These are phyloP conservation scores for Cliona cf. orientalis DNA, from an alignment of 37 sponge, comb jelly and placozoan species.

Conservation along the genomic window DNA sequence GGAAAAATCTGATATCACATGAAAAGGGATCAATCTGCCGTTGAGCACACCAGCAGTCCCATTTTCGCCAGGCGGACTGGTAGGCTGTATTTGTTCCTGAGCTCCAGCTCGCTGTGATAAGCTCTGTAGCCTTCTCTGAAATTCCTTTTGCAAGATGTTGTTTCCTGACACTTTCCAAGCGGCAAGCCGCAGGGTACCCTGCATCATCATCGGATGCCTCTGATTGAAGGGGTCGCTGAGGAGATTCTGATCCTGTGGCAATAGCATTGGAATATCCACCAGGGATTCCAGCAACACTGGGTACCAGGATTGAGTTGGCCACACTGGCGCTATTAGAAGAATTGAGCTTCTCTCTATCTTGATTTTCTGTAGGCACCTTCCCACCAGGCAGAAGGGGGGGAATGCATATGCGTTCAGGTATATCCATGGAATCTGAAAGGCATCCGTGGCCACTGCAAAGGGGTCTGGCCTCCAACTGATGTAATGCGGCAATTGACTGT, in stretches of 20 bases:
- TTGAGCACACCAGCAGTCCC: constrained; percentile 45
- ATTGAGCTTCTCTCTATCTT: constrained; percentile 5
- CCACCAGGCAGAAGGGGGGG: constrained; percentile 61
- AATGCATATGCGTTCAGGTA: constrained; percentile 44
- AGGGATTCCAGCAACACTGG: constrained; percentile 37
- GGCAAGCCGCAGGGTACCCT: constrained; percentile 33
- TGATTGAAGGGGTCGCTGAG: constrained; percentile 33
- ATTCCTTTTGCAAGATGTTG: neutral
- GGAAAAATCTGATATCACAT: constrained; percentile 15
- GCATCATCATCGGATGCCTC: neutral
- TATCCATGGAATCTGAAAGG: constrained; percentile 23
- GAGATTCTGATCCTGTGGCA: constrained; percentile 1
- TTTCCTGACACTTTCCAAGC: constrained; percentile 63
- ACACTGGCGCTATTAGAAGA: constrained; percentile 39
- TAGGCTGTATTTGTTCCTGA: constrained; percentile 39
- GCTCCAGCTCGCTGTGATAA: constrained; percentile 39
- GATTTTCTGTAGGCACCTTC: constrained; percentile 51
- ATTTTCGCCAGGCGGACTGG: constrained; percentile 42
- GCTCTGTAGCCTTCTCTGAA: constrained; percentile 30
- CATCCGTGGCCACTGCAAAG: constrained; percentile 45
- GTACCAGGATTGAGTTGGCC: constrained; percentile 53
- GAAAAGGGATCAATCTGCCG: constrained; percentile 44
- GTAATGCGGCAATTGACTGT: constrained; percentile 44
- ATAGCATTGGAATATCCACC: constrained; percentile 17
- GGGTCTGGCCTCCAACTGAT: constrained; percentile 65